Conservation (phyloP, 2,113 vertebrate genomes). For the Malaclemys terrapin region DNA sequence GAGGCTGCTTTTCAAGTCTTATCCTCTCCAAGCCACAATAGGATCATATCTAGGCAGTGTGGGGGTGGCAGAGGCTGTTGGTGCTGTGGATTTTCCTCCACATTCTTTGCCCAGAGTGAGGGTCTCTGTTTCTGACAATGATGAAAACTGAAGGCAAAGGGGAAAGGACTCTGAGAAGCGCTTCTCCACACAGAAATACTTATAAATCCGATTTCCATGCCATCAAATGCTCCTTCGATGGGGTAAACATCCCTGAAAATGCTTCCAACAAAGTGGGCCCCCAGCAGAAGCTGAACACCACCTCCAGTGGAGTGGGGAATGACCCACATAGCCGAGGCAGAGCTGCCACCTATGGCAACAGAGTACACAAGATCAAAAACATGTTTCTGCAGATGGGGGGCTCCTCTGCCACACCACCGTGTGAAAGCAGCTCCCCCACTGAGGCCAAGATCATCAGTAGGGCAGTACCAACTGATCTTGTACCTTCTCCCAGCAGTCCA, state of each 20-base stretch:
- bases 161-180: conserved; percentile 90
- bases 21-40: background rate
- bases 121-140: conserved; percentile 79
- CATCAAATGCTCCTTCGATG: conserved; percentile 93
- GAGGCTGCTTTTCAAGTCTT: background rate
- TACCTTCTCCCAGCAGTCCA: conserved; percentile 75
- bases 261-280: conserved; percentile 67
- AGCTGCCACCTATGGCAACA: conserved; percentile 86
- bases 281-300: conserved; percentile 76
- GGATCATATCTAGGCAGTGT: background rate
- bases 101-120: background rate
- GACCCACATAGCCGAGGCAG: conserved; percentile 87
- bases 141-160: conserved; percentile 92
- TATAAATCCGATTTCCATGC: conserved; percentile 95
- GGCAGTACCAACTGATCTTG: conserved; percentile 52
- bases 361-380: conserved; percentile 94
- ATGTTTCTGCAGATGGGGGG: conserved; percentile 94
- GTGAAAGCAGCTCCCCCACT: conserved; percentile 78
- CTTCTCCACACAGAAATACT: conserved; percentile 92
- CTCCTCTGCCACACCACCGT: conserved; percentile 77
- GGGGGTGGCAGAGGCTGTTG: conserved; percentile 35
- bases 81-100: background rate
- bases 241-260: conserved; percentile 80
- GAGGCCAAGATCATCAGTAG: conserved; percentile 83
- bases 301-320: conserved; percentile 86